Conservation (phyloP, 2,797 vertebrate species). For the Bradypodion ventrale region DNA sequence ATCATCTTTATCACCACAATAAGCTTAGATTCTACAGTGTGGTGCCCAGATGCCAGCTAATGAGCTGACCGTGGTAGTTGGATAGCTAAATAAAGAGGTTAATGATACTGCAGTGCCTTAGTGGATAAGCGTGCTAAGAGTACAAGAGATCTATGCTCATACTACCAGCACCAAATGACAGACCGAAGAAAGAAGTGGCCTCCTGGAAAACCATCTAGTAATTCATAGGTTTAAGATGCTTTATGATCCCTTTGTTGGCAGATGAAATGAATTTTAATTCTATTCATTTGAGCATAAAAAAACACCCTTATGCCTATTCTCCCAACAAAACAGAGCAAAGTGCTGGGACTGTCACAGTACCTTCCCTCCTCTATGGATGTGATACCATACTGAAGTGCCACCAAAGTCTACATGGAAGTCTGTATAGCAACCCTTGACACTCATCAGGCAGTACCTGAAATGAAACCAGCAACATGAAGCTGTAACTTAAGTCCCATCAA, state of each 20-base stretch:
- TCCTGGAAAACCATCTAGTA: neutral
- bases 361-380: conserved; percentile 95
- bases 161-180: neutral
- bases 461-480: conserved; percentile 32
- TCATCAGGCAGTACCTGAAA: conserved; percentile 96
- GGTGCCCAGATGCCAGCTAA: neutral
- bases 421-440: conserved; percentile 97
- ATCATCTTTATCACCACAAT: neutral
- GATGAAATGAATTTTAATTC: conserved; percentile 1
- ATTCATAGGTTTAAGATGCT: neutral
- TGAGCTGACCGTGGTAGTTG: neutral
- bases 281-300: neutral
- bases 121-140: neutral
- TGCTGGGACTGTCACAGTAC: conserved; percentile 68
- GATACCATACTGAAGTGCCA: conserved; percentile 98
- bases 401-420: conserved; percentile 99
- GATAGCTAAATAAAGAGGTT: neutral
- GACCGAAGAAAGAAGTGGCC: neutral
- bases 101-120: neutral
- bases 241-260: neutral
- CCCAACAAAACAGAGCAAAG: neutral
- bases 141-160: neutral
- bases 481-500: neutral
- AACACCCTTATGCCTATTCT: neutral
- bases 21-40: neutral